phyloP scores from a whole-genome alignment of 2,888 invertebrate genomes.

The Ctenicera cuprea region DNA sequence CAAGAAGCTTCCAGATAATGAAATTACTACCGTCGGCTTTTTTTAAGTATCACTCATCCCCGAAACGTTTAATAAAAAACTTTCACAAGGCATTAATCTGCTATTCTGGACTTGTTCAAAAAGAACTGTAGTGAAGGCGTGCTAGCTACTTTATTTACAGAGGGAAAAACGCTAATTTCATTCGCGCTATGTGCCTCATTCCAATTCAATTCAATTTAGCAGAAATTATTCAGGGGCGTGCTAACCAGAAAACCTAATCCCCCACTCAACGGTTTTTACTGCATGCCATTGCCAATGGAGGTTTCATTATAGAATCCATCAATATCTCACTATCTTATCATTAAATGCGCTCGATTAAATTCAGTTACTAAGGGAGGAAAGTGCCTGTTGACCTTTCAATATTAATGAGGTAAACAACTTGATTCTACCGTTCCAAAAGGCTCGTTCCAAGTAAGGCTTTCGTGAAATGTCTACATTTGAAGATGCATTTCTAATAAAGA shows the following conservation, averaged over 20 bases:
- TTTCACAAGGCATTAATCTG: background rate
- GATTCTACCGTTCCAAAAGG: background rate
- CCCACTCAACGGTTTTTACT: background rate
- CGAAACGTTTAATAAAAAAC: background rate
- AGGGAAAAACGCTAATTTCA: background rate
- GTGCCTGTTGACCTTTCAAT: constrained; percentile 17
- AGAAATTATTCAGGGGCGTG: constrained; percentile 8
- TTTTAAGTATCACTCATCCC: background rate
- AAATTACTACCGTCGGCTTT: constrained; percentile 3
- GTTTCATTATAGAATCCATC: constrained; percentile 5
- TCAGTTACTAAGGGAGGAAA: constrained; percentile 12
- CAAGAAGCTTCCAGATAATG: constrained; percentile 6
- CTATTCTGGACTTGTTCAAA: background rate
- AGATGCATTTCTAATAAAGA: constrained; percentile 1
- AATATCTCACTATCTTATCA: constrained; percentile 12
- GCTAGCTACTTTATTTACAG: background rate
- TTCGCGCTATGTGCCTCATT: background rate
- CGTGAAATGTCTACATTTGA: background rate
- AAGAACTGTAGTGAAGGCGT: background rate
- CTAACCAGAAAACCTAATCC: constrained; percentile 7
- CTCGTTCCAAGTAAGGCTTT: background rate
- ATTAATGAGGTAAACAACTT: constrained; percentile 15
- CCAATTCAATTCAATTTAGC: constrained; percentile 2
- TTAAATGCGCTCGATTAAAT: constrained; percentile 1
- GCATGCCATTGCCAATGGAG: background rate